A percentile compares a stretch with the other conserved stretches of the same genome.
These are phyloP conservation scores for Apotomis capreana DNA, from an alignment of 2,888 invertebrate species.

Conservation along the genomic window DNA sequence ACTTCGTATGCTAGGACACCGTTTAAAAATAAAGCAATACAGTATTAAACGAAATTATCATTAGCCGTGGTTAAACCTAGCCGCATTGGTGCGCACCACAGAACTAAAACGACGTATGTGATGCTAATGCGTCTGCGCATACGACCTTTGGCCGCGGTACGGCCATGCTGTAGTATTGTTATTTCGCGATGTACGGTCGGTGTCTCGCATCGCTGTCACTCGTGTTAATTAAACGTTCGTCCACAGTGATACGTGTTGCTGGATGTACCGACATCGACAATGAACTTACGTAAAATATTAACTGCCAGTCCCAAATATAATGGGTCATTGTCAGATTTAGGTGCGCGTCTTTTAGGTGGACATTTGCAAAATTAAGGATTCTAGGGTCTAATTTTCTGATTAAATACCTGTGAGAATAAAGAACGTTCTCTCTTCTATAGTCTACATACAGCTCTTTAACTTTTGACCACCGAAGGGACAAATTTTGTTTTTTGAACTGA, in stretches of 20 bases:
- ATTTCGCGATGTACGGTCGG: slow-evolving; percentile 49
- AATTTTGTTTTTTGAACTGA: too few species aligned
- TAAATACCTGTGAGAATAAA: too few species aligned
- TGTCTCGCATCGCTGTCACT: slow-evolving; percentile 72
- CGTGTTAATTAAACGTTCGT: slow-evolving; percentile 80
- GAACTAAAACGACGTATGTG: neutral
- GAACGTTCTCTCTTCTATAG: too few species aligned
- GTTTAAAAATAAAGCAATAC: neutral
- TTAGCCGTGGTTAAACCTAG: slow-evolving; percentile 55
- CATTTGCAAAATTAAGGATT: too few species aligned
- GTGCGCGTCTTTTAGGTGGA: too few species aligned
- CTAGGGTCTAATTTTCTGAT: too few species aligned
- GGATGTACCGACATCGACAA: slow-evolving; percentile 50
- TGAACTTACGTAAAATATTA: too few species aligned
- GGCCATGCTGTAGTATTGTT: slow-evolving; percentile 50
- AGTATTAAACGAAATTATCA: slow-evolving; percentile 29
- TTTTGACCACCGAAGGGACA: too few species aligned
- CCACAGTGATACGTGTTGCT: slow-evolving; percentile 50
- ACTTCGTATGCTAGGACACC: too few species aligned
- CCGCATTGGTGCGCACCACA: slow-evolving; percentile 53
- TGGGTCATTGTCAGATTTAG: too few species aligned
- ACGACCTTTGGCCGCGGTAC: neutral
- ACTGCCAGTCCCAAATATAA: too few species aligned
- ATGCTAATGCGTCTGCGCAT: neutral
- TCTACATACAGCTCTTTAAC: too few species aligned